A percentile compares a stretch with the other conserved stretches of the same genome.
Evolutionary conservation across 2,888 invertebrate genomes (phyloP).

Genomic region (Chalcosyrphus nemorum): DNA sequence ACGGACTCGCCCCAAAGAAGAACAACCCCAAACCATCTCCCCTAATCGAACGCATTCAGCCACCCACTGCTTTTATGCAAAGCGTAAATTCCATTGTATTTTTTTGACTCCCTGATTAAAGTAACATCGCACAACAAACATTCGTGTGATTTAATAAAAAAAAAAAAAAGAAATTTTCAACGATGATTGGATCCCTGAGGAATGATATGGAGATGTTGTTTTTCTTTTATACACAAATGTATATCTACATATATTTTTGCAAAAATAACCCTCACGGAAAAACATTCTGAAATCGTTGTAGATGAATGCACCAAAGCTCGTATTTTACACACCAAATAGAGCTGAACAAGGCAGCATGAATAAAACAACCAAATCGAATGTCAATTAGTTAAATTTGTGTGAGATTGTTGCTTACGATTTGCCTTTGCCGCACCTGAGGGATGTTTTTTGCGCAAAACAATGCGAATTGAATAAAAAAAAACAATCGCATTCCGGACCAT

Average conservation of each 20-base stretch:
- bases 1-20: not conserved
- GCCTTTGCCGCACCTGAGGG: constrained; percentile 24
- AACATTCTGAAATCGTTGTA: not conserved
- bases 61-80: not conserved
- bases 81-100: constrained; percentile 29
- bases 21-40: not conserved
- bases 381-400: constrained; percentile 66
- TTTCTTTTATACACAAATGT: not conserved
- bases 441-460: constrained; percentile 33
- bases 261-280: not conserved
- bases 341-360: not conserved
- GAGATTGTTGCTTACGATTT: constrained; percentile 25
- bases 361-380: constrained; percentile 44
- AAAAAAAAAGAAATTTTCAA: constrained; percentile 32
- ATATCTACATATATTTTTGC: not conserved
- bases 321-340: constrained; percentile 20
- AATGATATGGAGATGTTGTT: constrained; percentile 16
- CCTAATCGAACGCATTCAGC: constrained; percentile 26
- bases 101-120: constrained; percentile 36
- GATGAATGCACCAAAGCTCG: not conserved
- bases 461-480: not conserved
- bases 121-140: constrained; percentile 45
- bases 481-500: constrained; percentile 24
- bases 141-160: constrained; percentile 51
- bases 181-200: constrained; percentile 51